phyloP scores from a whole-genome alignment of 2,888 invertebrate species.

The Craniophora ligustri region DNA sequence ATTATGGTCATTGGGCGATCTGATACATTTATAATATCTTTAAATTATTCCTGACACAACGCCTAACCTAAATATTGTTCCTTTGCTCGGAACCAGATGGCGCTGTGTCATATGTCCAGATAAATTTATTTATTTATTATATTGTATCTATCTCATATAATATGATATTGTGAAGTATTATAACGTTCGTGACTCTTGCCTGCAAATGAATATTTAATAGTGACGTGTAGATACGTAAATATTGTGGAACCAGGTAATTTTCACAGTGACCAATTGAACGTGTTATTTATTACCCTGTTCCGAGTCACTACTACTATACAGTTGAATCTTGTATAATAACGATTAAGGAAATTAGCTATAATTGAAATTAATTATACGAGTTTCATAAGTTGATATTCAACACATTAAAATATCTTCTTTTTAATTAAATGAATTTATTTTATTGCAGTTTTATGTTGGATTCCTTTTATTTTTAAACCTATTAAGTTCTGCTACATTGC shows the following conservation, averaged over 20 bases:
- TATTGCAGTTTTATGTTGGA: neutral
- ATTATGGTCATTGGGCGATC: too few relatives aligned
- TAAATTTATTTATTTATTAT: too few relatives aligned
- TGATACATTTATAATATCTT: too few relatives aligned
- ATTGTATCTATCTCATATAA: too few relatives aligned
- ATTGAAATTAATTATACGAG: conserved; percentile 8
- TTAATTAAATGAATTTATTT: conserved; percentile 12
- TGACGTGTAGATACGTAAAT: too few relatives aligned
- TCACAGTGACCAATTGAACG: conserved; percentile 3
- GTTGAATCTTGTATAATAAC: conserved; percentile 9
- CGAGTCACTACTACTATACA: conserved; percentile 8
- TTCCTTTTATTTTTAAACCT: neutral
- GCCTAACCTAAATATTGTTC: too few relatives aligned
- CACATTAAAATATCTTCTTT: neutral
- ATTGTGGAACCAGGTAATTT: conserved; percentile 6
- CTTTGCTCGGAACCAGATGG: too few relatives aligned
- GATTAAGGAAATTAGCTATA: conserved; percentile 17
- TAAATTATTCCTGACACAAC: too few relatives aligned
- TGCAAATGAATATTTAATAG: too few relatives aligned
- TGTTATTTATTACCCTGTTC: conserved; percentile 30
- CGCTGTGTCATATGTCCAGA: too few relatives aligned
- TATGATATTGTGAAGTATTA: too few relatives aligned
- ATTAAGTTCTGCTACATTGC: neutral
- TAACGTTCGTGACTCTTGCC: too few relatives aligned
- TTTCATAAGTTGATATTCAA: conserved; percentile 8